A percentile compares a stretch with the other conserved stretches of the same genome.
Conservation (phyloP, 37 sponge, comb jelly and placozoan genomes). For the Halichondria panicea region DNA sequence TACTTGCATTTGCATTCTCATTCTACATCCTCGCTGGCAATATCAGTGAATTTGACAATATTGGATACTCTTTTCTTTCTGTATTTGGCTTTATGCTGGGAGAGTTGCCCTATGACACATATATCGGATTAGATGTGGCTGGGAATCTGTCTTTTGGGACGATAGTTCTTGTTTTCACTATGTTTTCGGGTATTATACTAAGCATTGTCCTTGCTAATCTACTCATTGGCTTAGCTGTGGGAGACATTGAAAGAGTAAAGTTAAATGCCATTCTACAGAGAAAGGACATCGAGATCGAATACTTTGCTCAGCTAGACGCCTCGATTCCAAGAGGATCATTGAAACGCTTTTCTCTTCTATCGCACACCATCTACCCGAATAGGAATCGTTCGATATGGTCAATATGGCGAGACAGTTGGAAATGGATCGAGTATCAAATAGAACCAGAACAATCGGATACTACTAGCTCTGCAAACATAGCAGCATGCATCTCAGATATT, state of each 20-base stretch:
- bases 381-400: no score
- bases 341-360: no score
- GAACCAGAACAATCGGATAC: no score
- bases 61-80: slow-evolving; percentile 60
- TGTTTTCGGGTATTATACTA: slow-evolving; percentile 62
- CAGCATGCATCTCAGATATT: no score
- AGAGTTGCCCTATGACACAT: slow-evolving; percentile 54
- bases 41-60: slow-evolving; percentile 18
- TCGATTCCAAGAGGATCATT: slow-evolving; percentile 32
- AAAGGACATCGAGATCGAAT: slow-evolving; percentile 18
- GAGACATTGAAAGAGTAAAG: slow-evolving; percentile 77
- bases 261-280: slow-evolving; percentile 62
- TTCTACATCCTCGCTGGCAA: slow-evolving; percentile 74
- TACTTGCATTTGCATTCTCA: slow-evolving; percentile 73
- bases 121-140: slow-evolving; percentile 20
- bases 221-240: slow-evolving; percentile 93
- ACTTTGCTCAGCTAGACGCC: slow-evolving; percentile 38
- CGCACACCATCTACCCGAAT: no score
- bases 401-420: no score
- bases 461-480: no score
- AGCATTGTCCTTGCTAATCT: slow-evolving; percentile 79
- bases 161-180: slow-evolving; percentile 58
- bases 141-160: slow-evolving; percentile 26
- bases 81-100: slow-evolving; percentile 62
- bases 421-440: no score